Base-by-base conservation (phyloP, 1,140 invertebrate genomes). In the Polyergus mexicanus region DNA sequence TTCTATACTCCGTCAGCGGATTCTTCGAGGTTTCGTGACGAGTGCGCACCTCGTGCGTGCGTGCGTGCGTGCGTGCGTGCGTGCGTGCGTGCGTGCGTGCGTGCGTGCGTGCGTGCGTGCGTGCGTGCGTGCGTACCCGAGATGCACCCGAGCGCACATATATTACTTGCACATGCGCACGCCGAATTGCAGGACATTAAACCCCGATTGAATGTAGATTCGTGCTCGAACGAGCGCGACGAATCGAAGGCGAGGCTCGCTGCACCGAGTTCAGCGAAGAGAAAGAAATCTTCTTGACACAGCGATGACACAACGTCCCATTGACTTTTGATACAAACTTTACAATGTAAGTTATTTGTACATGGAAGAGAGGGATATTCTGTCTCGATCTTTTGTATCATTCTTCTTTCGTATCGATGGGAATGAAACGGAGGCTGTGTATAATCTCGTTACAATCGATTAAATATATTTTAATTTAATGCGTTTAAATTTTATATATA, bases 101-200 rank as follows among this genome's bases (percentile, higher is more conserved):
- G n/a, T n/a, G n/a, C n/a, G n/a, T n/a, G n/a, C n/a, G n/a, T n/a
- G n/a, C n/a, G n/a, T n/a, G n/a, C 28, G n/a, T 6, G 28, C n/a
- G 16, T 3, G 28, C 60, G 10, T n/a, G 44, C 32, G 11, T 25
- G 41, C 22, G 62, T 11, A 51, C 47, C 28, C 28, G 19, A 47
- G n/a, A 47, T 68, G 22, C 44, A 44, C 35, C 5, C 22, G 47
- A 62, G 62, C 13, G 13, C 22, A 3, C 62, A 28, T 25, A 6
- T 16, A 54, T 71, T 58, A 83, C 68, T 54, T 62, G 68, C 65
- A 74, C 68, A 47, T 16, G 22, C 22, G 32, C 35, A 80, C n/a
- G 78, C 78, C 78, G 78, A 83, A 83, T 74, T 74, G 78, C 78
- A 74, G 78, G 78, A 72, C 78, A 62, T 83, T 83, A 83, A 83